Conservation (phyloP, 2,113 vertebrate genomes). For the Chloebia gouldiae region DNA sequence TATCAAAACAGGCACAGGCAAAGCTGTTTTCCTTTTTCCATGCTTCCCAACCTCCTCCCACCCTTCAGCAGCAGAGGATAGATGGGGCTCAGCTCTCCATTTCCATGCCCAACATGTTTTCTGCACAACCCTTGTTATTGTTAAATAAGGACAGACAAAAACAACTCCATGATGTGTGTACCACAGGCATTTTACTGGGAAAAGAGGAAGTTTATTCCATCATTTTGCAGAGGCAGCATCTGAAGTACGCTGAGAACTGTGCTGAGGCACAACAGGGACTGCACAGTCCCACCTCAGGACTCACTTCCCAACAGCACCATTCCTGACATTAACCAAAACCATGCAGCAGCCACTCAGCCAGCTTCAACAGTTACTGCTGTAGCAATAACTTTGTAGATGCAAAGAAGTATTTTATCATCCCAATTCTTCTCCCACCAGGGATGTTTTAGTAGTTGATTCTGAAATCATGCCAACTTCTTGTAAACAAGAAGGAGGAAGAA, state of each 20-base stretch:
- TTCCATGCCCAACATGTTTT: not conserved
- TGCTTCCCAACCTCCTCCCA: not conserved
- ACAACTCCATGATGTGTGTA: fast-evolving
- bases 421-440: not conserved
- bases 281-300: not conserved
- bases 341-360: not conserved
- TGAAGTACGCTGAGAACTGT: not conserved
- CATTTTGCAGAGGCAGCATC: not conserved
- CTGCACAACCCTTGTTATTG: not conserved
- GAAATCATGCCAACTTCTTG: not conserved
- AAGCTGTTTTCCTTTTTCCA: not conserved
- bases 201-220: not conserved
- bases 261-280: not conserved
- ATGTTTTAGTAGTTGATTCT: not conserved
- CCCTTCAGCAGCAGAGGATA: not conserved
- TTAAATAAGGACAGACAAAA: not conserved
- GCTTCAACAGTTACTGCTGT: not conserved
- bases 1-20: not conserved
- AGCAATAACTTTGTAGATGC: not conserved
- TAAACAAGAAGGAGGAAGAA: not conserved
- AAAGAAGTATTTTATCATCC: not conserved
- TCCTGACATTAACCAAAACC: not conserved
- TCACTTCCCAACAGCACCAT: not conserved
- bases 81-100: not conserved
- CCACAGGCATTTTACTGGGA: not conserved